Conservation (phyloP, 2,888 invertebrate genomes). For the Schrankia costaestrigalis region DNA sequence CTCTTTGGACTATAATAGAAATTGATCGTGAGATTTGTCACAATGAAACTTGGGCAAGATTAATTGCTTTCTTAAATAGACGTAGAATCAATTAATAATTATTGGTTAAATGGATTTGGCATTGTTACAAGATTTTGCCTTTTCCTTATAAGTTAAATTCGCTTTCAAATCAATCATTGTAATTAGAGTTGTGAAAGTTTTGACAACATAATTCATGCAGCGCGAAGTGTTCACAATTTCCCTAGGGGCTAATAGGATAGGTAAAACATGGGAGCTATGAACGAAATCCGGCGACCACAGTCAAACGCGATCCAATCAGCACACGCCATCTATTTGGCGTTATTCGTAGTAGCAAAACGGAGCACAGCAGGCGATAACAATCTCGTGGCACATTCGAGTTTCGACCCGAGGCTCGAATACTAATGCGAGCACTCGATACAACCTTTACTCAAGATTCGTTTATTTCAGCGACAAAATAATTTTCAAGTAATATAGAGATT, state of each 20-base stretch:
- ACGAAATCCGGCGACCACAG: conserved; percentile 23
- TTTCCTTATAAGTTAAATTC: too few relatives aligned
- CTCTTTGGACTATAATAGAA: conserved; percentile 43
- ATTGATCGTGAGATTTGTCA: conserved; percentile 42
- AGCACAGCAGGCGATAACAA: conserved; percentile 46
- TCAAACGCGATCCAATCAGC: conserved; percentile 33
- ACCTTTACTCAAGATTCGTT: conserved; percentile 37
- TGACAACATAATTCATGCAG: too few relatives aligned
- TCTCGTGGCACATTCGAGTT: conserved; percentile 46
- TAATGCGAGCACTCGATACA: conserved; percentile 44
- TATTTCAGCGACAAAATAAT: conserved; percentile 40
- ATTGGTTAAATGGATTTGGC: conserved; percentile 4
- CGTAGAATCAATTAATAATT: conserved; percentile 18
- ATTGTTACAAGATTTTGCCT: too few relatives aligned
- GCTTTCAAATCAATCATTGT: too few relatives aligned
- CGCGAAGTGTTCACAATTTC: neutral
- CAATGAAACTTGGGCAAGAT: conserved; percentile 30
- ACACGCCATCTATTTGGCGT: conserved; percentile 32
- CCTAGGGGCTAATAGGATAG: neutral
- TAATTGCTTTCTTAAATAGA: conserved; percentile 31
- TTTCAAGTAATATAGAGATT: conserved; percentile 37
- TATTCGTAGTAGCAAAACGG: conserved; percentile 30
- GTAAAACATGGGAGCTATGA: conserved; percentile 21
- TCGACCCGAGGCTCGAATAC: conserved; percentile 42
- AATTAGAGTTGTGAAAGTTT: too few relatives aligned